Evolutionary conservation across 2,888 invertebrate genomes (phyloP), one percentile per base, ranked within the genome.

Genomic region (Drosophila quasianomalipes): DNA sequence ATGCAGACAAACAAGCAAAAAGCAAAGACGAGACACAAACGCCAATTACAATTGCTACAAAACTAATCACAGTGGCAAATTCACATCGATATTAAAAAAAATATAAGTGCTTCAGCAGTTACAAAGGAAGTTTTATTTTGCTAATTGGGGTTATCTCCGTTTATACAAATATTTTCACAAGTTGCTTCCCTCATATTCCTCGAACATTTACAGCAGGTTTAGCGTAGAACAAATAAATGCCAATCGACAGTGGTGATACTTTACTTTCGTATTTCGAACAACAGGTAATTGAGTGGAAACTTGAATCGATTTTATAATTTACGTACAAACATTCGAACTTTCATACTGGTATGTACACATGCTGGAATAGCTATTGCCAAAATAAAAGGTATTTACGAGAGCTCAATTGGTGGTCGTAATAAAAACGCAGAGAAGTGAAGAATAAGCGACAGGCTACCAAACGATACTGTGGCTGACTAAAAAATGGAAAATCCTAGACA

Each of bases 201-300:
- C 10, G 19, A 16, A 60, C 6, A 33, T 30, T 12, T 31, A 41
- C n/a, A 10, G 35, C 6, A 65, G 31, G n/a, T n/a, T 66, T 30
- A 14, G 49, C 33, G 41, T 41, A 47, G 49, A 53, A 37, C 35
- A 53, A 39, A 54, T 37, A 73, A 63, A 54, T 59, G 19, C n/a
- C 51, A 58, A 54, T 14, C 61, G 52, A 55, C 54, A 73, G 67
- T 60, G 33, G 47, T n/a, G 54, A 51, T 61, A 76, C 47, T 58
- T 52, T 53, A 59, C 49, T 59, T 74, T 65, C 69, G 57, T 53
- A 57, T 70, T 59, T 47, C 44, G 44, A 74, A 82, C 85, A 83
- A 80, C 87, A 91, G 92, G 92, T 93, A 93, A 93, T 93, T 93
- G 93, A 92, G 90, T 92, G 92, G 91, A 93, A 92, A 92, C 91